Conservation (phyloP, 2,888 invertebrate species). For the Caenorhabditis sp. region DNA sequence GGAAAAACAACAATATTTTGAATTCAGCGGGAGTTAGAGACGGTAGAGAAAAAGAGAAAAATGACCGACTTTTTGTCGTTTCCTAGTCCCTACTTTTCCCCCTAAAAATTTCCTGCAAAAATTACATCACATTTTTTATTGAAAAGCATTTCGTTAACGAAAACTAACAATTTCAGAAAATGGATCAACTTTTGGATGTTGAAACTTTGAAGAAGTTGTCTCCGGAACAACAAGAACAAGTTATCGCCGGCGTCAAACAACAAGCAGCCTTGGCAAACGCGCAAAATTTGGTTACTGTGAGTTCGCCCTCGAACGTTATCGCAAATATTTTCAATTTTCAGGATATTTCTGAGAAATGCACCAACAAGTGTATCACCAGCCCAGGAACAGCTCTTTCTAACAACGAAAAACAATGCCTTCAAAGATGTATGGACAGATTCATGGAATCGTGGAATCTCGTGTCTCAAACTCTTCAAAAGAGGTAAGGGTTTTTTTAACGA, state of each 20-base stretch:
- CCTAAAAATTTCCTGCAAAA: not conserved
- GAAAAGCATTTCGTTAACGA: not conserved
- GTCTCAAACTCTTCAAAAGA: constrained; percentile 84
- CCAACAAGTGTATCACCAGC: constrained; percentile 64
- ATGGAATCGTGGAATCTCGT: constrained; percentile 95
- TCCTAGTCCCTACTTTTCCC: constrained; percentile 10
- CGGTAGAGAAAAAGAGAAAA: not conserved
- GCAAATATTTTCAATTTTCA: constrained; percentile 14
- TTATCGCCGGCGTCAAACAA: constrained; percentile 63
- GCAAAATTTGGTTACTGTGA: constrained; percentile 65
- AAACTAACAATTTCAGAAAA: constrained; percentile 11
- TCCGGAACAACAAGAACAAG: constrained; percentile 66
- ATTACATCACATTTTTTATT: constrained; percentile 5
- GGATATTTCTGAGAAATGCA: constrained; percentile 69
- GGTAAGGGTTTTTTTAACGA: constrained; percentile 71
- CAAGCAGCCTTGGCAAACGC: constrained; percentile 66
- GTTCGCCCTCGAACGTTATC: constrained; percentile 2
- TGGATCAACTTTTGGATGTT: constrained; percentile 65
- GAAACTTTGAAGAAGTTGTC: constrained; percentile 63
- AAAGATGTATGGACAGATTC: constrained; percentile 77
- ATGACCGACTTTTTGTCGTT: constrained; percentile 3
- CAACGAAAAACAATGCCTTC: constrained; percentile 65
- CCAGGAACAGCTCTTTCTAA: constrained; percentile 61
- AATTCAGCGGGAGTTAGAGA: too few species aligned
- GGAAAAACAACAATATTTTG: too few species aligned